Conservation (phyloP, 2,113 vertebrate genomes). For the Stigmatopora nigra region DNA sequence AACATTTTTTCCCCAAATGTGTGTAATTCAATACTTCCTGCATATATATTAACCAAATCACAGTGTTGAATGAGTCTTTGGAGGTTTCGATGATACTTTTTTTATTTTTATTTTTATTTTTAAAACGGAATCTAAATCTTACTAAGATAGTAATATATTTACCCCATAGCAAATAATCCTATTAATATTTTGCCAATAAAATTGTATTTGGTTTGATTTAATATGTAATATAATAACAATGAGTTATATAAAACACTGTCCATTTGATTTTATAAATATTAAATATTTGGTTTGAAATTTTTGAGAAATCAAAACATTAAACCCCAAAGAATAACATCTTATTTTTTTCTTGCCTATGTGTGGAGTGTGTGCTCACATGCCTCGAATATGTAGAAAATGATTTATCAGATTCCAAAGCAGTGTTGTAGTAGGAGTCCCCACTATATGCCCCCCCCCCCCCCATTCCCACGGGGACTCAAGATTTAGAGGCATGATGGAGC, state of each 20-base stretch:
- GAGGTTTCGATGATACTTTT: constrained; percentile 11
- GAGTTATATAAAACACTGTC: too few relatives aligned
- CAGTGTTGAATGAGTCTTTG: constrained; percentile 77
- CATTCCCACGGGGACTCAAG: constrained; percentile 75
- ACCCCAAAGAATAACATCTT: background rate
- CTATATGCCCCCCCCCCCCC: constrained; percentile 58
- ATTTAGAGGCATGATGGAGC: constrained; percentile 80
- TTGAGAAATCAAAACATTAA: background rate
- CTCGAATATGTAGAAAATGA: constrained; percentile 68
- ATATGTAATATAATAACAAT: too few relatives aligned
- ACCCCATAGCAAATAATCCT: background rate
- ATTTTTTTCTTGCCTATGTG: background rate
- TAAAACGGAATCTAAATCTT: too few relatives aligned
- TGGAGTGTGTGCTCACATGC: constrained; percentile 1
- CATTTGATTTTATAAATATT: too few relatives aligned
- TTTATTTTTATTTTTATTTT: too few relatives aligned
- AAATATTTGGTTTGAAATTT: background rate
- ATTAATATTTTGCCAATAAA: background rate
- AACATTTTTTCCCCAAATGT: constrained; percentile 44
- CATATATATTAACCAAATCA: constrained; percentile 36
- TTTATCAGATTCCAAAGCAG: constrained; percentile 89
- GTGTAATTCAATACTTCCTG: constrained; percentile 45
- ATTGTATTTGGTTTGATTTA: background rate
- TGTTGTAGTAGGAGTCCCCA: constrained; percentile 74
- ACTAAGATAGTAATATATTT: background rate